Percentiles rank a stretch among this genome's conserved stretches.
Conservation (phyloP, 2,888 invertebrate genomes). For the Amphipoea lucens region DNA sequence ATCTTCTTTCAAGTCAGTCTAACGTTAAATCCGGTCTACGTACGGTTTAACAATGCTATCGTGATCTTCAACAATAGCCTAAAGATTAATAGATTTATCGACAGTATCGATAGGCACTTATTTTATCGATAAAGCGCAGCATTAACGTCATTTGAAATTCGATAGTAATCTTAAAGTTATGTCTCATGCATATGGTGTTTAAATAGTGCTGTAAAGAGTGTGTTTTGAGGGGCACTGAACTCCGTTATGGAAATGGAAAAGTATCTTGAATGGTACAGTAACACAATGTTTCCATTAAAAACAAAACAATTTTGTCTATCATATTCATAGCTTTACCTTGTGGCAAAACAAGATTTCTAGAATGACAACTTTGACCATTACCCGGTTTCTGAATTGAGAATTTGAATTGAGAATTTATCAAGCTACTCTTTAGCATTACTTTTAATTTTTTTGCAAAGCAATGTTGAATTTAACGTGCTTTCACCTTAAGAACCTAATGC, state of each 20-base stretch:
- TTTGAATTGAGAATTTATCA: background rate
- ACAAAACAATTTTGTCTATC: background rate
- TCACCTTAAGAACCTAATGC: background rate
- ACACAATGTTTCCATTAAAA: background rate
- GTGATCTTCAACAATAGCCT: conserved; percentile 51
- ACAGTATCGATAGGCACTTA: conserved; percentile 42
- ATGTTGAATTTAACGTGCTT: no score
- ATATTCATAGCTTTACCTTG: background rate
- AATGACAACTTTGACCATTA: background rate
- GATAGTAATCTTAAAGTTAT: conserved; percentile 28
- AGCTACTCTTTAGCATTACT: background rate
- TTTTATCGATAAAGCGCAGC: conserved; percentile 36
- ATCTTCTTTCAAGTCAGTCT: conserved; percentile 43
- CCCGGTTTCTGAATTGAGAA: background rate
- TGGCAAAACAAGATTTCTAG: background rate
- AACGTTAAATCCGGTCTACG: conserved; percentile 37
- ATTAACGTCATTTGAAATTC: conserved; percentile 36
- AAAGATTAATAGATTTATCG: conserved; percentile 58
- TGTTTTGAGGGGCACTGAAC: background rate
- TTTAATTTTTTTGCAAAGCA: background rate
- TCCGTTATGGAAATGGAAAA: background rate
- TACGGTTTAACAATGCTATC: conserved; percentile 50
- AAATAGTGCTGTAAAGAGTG: background rate
- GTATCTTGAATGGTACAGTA: background rate
- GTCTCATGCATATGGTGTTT: background rate